Base-by-base conservation (phyloP, 2,113 vertebrate genomes). In the Nibea albiflora region DNA sequence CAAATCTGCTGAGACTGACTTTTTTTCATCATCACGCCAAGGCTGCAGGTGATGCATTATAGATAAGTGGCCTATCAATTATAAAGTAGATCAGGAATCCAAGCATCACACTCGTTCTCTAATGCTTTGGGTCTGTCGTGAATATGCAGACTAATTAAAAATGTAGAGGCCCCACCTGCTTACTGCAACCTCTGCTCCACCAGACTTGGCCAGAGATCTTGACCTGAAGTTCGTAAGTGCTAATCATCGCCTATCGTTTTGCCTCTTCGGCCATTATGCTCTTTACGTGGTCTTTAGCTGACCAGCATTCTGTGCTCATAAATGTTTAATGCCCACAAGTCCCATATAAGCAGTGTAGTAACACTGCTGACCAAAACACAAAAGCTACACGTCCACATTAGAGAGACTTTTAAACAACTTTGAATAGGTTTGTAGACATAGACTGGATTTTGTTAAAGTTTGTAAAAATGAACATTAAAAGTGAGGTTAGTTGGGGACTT, bases 31-130 rank as follows among this genome's bases (percentile, higher is more conserved):
- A 61, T 83, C 83, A 72, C 24, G 74, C 72, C 63, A 61, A 72
- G 61, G 17, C 78, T 85, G 64, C 76, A 84, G 60, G 60, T 73
- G 86, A 69, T 93, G 87, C 83, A 94, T 93, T 92, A 93, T 90
- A 75, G 73, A 94, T 88, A 78, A 70, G 74, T 67, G 71, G 71
- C 70, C 62, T 61, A 93, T 92, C 83, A 92, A 91, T 92, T 92
- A 93, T 92, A 81, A 83, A 94, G 83, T 39, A 88, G 82, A 80
- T 85, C 66, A 89, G 67, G 79, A 89, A 87, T 86, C 69, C 67
- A 86, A 69, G 75, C 83, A 85, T 84, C 85, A 87, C 88, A 85
- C 76, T 83, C 19, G 2, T 61, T 76, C 82, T 79, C 73, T 82
- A 89, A 89, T 84, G 85, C 78, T 80, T 84, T 75, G 63, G 63